phyloP scores from a whole-genome alignment of 2,797 vertebrate species.

The Molossus molossus region DNA sequence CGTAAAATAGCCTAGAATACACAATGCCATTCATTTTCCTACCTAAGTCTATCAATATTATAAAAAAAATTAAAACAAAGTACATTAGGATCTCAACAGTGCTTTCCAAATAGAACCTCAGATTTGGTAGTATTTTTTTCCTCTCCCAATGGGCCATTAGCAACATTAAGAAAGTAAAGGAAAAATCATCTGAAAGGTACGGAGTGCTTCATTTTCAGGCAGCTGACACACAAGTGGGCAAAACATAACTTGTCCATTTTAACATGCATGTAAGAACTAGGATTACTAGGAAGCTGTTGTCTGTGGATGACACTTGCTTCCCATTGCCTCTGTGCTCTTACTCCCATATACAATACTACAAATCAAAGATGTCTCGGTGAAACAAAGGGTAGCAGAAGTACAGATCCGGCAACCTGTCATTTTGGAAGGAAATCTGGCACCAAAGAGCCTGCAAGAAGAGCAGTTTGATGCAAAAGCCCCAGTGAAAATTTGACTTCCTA shows the following conservation, averaged over 20 bases:
- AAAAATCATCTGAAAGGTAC: conserved; percentile 11
- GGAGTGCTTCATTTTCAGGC: conserved; percentile 57
- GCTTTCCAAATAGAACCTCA: conserved; percentile 55
- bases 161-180: conserved; percentile 52
- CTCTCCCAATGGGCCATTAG: neutral
- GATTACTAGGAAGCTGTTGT: conserved; percentile 73
- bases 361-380: conserved; percentile 70
- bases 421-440: conserved; percentile 73
- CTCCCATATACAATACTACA: conserved; percentile 51
- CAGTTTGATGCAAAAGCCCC: conserved; percentile 58
- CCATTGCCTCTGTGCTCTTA: conserved; percentile 44
- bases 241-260: conserved; percentile 68
- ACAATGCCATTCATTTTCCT: conserved; percentile 33
- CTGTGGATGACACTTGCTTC: conserved; percentile 66
- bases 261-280: conserved; percentile 71
- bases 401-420: neutral
- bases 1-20: conserved; percentile 25
- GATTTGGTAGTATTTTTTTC: conserved; percentile 19
- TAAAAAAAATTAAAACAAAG: conserved; percentile 57
- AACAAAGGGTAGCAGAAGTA: conserved; percentile 61
- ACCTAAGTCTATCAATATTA: neutral
- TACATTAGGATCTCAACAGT: conserved; percentile 27
- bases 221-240: conserved; percentile 55
- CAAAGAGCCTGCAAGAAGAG: conserved; percentile 56
- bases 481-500: conserved; percentile 63